phyloP scores from a whole-genome alignment of 2,113 vertebrate species.

The Theristicus caerulescens region DNA sequence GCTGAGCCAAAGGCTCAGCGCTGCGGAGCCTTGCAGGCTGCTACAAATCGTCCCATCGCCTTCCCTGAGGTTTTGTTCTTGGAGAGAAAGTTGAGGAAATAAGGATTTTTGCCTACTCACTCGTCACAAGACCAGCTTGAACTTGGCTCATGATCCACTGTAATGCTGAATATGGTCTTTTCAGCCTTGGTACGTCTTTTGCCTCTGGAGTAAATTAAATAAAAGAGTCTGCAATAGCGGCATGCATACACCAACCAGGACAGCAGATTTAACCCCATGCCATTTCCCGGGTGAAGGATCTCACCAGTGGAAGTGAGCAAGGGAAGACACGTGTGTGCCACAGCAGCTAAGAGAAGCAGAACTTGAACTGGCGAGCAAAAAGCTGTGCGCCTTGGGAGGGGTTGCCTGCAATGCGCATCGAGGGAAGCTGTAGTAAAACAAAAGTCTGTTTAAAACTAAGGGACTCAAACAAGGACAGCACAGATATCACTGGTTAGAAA shows the following conservation, averaged over 20 bases:
- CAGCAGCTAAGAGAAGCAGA: neutral
- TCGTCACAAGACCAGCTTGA: conserved; percentile 2
- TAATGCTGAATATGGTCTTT: conserved; percentile 10
- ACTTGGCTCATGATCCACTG: neutral
- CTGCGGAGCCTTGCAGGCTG: neutral
- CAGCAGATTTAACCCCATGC: neutral
- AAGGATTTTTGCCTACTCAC: conserved; percentile 45
- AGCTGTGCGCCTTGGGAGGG: neutral
- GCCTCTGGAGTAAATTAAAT: neutral
- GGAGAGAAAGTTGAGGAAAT: neutral
- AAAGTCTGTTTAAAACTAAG: neutral
- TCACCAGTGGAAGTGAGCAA: neutral
- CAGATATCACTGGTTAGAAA: neutral
- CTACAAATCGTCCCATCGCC: neutral
- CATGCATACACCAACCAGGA: neutral
- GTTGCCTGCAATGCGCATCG: neutral
- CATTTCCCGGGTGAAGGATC: neutral
- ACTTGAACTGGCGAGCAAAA: neutral
- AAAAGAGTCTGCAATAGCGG: neutral
- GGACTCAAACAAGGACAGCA: neutral
- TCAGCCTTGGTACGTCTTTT: neutral
- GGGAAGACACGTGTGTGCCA: neutral
- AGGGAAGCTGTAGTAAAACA: neutral
- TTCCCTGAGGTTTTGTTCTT: neutral
- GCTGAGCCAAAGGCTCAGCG: neutral